Evolutionary conservation across 2,797 vertebrate species (phyloP), one percentile per base, ranked within the genome.

Genomic region (Notolabrus celidotus): DNA sequence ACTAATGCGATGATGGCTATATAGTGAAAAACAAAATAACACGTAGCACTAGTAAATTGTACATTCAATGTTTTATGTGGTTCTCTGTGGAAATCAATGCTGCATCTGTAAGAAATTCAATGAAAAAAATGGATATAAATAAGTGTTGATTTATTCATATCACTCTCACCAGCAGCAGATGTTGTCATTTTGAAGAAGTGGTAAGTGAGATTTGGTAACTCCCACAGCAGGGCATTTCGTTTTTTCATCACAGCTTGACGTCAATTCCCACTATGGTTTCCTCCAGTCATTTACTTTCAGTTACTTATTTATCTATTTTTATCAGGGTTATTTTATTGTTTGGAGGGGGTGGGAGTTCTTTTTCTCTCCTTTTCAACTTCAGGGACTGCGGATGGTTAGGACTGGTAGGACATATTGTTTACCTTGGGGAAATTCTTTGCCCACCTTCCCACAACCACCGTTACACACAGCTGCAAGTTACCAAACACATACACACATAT

Each of bases 61-160:
- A 22, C 67, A 47, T 69, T 76, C 73, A 77, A 79, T 70, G 68
- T 70, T 66, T 74, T 15, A 52, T 78, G 72, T 45, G 51, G 34
- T 49, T 84, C 74, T 79, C 66, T 25, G 27, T 56, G 60, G 75
- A 61, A 66, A n/a, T n/a, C n/a, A n/a, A n/a, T n/a, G n/a, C n/a
- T n/a, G n/a, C n/a, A n/a, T n/a, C n/a, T n/a, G n/a, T n/a, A n/a
- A 65, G 31, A 74, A 71, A 78, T 68, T 29, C 68, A 74, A 25
- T 36, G 10, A 69, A 42, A 84, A 67, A 47, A 69, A 65, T 45
- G 54, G 41, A 63, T 67, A 65, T 34, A 58, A 81, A 67, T 59
- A 61, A 50, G 47, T 62, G 63, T 19, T 75, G 69, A 74, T 85
- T 87, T 80, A 77, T 82, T 78, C 62, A 70, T 67, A 60, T 68